Base-by-base conservation (phyloP, 2,888 invertebrate species). In the Fragum sueziense region DNA sequence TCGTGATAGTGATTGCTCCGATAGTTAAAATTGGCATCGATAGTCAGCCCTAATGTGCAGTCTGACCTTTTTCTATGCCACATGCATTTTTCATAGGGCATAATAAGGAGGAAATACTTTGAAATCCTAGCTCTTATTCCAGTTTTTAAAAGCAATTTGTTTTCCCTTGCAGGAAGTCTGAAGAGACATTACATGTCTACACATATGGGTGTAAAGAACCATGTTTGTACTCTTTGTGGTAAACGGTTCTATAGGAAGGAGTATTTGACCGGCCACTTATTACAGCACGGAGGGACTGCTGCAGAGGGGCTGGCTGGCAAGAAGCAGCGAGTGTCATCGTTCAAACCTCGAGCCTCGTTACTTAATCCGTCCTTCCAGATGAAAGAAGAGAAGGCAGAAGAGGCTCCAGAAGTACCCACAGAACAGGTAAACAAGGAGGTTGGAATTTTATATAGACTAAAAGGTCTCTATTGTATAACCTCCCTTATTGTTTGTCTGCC, bases 201-300 rank as follows among this genome's bases (percentile, higher is more conserved):
- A 22, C 89, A 89, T 79, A 80, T 87, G 76, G 87, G 88, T n/a
- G 84, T 88, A 31, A 85, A 87, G 69, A 85, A 86, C 68, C 88
- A 88, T 79, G 83, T 82, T 34, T 89, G 89, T 77, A 85, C 86
- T 22, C 76, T 86, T 29, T 89, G 89, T 77, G 86, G 85, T 31
- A 86, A 88, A 34, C 75, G 84, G 20, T 89, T 89, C 81, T 88
- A 85, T 68, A 79, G 89, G 17, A 89, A 89, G 73, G 89, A 89
- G 73, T 89, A 89, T 61, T 82, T 89, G n/a, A 87, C 86, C 70
- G 85, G 87, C 68, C 89, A 89, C 59, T 75, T 88, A 41, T 70
- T 80, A 2, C 87, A 88, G 54, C 89, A 89, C 52, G 79, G 80
- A 41, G 83, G 83, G 22, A 61, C 69, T 2, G 74, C 80, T 1